Conservation (phyloP, 2,888 invertebrate genomes). For the Chrysodeixis includens region DNA sequence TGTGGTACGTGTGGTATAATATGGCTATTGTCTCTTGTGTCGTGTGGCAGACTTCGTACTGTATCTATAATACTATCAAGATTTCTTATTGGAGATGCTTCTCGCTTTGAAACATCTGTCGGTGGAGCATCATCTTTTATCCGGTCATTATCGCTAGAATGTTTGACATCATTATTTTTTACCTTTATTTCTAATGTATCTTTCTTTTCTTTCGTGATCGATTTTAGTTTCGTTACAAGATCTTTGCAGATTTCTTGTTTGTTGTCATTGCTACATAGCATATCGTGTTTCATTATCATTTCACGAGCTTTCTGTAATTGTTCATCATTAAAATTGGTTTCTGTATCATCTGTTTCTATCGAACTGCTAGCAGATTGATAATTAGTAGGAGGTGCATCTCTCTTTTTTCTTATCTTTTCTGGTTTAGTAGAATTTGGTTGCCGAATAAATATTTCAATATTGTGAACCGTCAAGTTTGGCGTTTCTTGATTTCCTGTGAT, state of each 20-base stretch:
- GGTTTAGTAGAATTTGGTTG: constrained; percentile 67
- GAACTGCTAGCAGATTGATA: constrained; percentile 3
- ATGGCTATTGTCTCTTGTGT: constrained; percentile 42
- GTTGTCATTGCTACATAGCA: constrained; percentile 71
- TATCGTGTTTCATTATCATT: constrained; percentile 74
- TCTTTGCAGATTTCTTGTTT: constrained; percentile 75
- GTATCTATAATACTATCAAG: constrained; percentile 53
- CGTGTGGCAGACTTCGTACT: constrained; percentile 44
- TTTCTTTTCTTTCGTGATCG: constrained; percentile 54
- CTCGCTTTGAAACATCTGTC: constrained; percentile 67
- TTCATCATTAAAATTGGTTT: constrained; percentile 65
- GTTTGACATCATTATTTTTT: constrained; percentile 19
- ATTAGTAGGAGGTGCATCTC: constrained; percentile 39
- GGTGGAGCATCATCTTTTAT: constrained; percentile 19
- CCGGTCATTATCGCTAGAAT: neutral
- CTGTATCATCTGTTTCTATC: constrained; percentile 37
- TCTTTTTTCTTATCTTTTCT: constrained; percentile 65
- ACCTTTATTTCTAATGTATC: constrained; percentile 32
- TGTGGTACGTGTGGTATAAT: constrained; percentile 52
- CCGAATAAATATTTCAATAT: constrained; percentile 69
- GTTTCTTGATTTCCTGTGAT: constrained; percentile 68
- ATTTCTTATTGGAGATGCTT: constrained; percentile 54
- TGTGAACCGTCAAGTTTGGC: constrained; percentile 68
- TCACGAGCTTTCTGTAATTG: constrained; percentile 72
- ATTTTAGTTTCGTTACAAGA: constrained; percentile 72